Evolutionary conservation across 2,888 invertebrate species (phyloP), one percentile per base, ranked within the genome.

Genomic region (Ypsolopha scabrella): DNA sequence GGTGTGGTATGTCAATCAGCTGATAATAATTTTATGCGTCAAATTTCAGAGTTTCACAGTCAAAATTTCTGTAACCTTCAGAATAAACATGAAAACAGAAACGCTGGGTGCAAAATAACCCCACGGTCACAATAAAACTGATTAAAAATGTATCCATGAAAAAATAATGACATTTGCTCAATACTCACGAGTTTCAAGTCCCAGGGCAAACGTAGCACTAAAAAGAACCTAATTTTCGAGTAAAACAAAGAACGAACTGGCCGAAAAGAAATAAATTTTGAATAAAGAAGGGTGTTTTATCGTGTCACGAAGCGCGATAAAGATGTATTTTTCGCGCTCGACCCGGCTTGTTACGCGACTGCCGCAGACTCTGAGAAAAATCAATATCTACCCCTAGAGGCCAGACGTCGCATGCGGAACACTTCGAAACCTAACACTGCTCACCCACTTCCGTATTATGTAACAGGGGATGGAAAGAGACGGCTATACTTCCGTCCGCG

Each of bases 381-480:
- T 85, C 83, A 80, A 83, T 85, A 83, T 65, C 78, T 62, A 79
- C 79, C 82, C 82, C 67, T 64, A 68, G 65, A 11, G 59, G 65
- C 63, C 60, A 61, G 63, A 65, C 24, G 24, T 80, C 81, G 80
- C 80, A 85, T 85, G 85, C 85, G 85, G 85, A 83, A 81, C 78
- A 72, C 62, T 61, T 65, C 68, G 64, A 70, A 69, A 70, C 68
- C 63, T 69, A 72, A 74, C 79, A 75, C 78, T 75, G 72, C 78
- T 82, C 81, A 75, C 79, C 77, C 75, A 75, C 75, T 82, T 86
- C 81, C 83, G 73, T 79, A 77, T 83, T 81, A 80, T 75, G 78
- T 79, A 82, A 82, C 68, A 55, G 63, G 24, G 59, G 77, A 59
- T 55, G 54, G 73, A 85, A 52, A 58, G 76, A 65, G 85, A 82